These are phyloP conservation scores for Branchinecta lynchi DNA, from an alignment of 1,140 invertebrate species.

Conservation along the genomic window DNA sequence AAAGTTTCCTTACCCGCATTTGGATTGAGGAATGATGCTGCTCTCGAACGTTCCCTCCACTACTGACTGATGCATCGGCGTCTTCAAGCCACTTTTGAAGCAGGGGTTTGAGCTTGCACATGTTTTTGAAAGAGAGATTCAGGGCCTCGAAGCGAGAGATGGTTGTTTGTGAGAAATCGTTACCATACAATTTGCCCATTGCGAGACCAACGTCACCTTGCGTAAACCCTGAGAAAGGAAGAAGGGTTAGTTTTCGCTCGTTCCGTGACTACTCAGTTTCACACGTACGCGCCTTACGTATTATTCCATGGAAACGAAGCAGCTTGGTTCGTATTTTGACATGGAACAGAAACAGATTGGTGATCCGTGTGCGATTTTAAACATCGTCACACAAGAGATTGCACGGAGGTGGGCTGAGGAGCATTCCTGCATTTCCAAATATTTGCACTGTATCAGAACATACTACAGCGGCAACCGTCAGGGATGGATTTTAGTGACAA, in stretches of 20 bases:
- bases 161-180: slow-evolving; percentile 97
- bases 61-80: slow-evolving; percentile 61
- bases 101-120: slow-evolving; percentile 96
- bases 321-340: neutral
- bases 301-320: slow-evolving; percentile 25
- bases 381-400: no score
- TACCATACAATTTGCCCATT: slow-evolving; percentile 96
- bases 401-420: no score
- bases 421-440: no score
- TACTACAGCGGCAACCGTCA: no score
- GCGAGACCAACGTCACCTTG: slow-evolving; percentile 96
- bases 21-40: no score
- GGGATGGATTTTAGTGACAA: no score
- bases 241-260: slow-evolving; percentile 25
- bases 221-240: slow-evolving; percentile 63
- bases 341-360: no score
- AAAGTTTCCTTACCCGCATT: no score
- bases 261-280: slow-evolving; percentile 37
- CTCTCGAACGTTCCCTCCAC: neutral
- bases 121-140: slow-evolving; percentile 97
- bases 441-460: no score
- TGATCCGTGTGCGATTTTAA: no score
- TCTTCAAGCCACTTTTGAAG: slow-evolving; percentile 96
- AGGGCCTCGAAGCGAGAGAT: slow-evolving; percentile 96
- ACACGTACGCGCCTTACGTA: slow-evolving; percentile 32